These are phyloP conservation scores for Apis cerana DNA, from an alignment of 1,140 invertebrate genomes.

Conservation along the genomic window DNA sequence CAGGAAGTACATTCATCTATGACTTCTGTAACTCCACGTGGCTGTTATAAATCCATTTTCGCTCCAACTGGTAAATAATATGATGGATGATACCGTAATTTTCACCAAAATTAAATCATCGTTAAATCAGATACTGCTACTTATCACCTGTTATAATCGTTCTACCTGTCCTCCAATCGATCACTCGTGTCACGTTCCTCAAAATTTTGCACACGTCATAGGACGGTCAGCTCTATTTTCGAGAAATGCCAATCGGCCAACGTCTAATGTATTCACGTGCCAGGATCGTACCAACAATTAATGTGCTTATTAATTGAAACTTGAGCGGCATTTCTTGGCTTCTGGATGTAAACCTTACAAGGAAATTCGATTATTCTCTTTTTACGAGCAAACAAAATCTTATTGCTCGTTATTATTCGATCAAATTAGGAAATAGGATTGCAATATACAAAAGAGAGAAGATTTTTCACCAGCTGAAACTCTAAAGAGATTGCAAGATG, in stretches of 20 bases:
- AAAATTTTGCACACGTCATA: constrained; percentile 44
- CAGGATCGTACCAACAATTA: constrained; percentile 57
- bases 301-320: constrained; percentile 29
- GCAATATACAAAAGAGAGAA: no score
- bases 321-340: constrained; percentile 8
- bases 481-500: neutral
- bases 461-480: neutral
- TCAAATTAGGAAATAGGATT: no score
- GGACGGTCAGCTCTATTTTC: constrained; percentile 74
- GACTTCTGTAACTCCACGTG: constrained; percentile 5
- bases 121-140: constrained; percentile 18
- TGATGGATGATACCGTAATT: neutral
- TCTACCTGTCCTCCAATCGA: constrained; percentile 13
- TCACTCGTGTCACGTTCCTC: constrained; percentile 7
- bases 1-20: neutral
- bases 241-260: constrained; percentile 71
- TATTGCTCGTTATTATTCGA: neutral
- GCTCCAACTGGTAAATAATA: constrained; percentile 3
- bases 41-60: constrained; percentile 33
- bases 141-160: neutral
- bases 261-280: constrained; percentile 60
- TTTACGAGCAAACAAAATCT: constrained; percentile 1
- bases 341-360: neutral
- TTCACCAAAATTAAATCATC: neutral
- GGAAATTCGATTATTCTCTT: neutral